Evolutionary conservation across 1,140 invertebrate species (phyloP).

Genomic region (Sinella curviseta): DNA sequence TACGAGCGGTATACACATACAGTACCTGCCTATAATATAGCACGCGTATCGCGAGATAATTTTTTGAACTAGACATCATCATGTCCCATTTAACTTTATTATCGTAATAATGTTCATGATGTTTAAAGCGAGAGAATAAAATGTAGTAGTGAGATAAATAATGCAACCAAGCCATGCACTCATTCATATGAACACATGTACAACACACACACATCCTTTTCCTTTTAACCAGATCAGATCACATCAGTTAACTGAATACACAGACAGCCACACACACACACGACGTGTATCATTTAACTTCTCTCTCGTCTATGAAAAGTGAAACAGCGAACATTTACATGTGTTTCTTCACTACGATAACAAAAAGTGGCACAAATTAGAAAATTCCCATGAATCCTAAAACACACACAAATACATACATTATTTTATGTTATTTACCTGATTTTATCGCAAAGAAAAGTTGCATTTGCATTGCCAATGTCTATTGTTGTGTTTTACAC

Average conservation of each 20-base stretch:
- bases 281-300: too few relatives aligned
- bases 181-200: not conserved
- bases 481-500: not conserved
- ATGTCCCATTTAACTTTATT: constrained; percentile 10
- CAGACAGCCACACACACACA: too few relatives aligned
- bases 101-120: not conserved
- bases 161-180: constrained; percentile 5
- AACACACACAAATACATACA: not conserved
- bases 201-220: constrained; percentile 3
- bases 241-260: too few relatives aligned
- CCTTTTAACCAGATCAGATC: constrained; percentile 8
- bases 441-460: not conserved
- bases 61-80: constrained; percentile 16
- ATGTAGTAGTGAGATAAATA: not conserved
- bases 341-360: not conserved
- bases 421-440: not conserved
- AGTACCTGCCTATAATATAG: not conserved
- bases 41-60: not conserved
- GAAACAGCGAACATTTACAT: constrained; percentile 4
- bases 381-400: constrained; percentile 15
- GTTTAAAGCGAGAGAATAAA: not conserved
- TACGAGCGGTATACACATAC: too few relatives aligned
- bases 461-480: not conserved
- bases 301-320: constrained; percentile 2
- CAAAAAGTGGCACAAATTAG: constrained; percentile 9